phyloP scores from a whole-genome alignment of 2,113 vertebrate genomes.

The Cervus canadensis region DNA sequence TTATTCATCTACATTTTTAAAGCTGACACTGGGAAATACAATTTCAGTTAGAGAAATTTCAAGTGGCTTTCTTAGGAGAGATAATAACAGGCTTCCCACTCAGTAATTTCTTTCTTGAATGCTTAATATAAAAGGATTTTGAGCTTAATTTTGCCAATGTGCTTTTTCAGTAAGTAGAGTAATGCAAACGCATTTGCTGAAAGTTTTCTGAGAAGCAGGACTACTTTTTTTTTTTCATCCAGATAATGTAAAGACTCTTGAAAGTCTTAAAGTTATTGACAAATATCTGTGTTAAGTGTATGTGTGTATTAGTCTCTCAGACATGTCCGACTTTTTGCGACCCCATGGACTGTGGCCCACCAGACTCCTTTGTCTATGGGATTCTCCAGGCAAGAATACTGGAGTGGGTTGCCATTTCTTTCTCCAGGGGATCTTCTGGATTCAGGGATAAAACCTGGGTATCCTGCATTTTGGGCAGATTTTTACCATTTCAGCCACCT shows the following conservation, averaged over 20 bases:
- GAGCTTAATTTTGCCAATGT: conserved; percentile 37
- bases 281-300: not conserved
- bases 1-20: conserved; percentile 41
- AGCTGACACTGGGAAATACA: conserved; percentile 45
- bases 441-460: not conserved
- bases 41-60: conserved; percentile 52
- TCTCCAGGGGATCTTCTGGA: not conserved
- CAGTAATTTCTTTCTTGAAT: conserved; percentile 61
- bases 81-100: conserved; percentile 68
- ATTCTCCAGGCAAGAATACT: not conserved
- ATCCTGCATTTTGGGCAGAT: accelerated
- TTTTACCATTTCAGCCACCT: not conserved
- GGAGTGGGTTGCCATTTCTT: not conserved
- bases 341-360: not conserved
- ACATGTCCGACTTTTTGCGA: not conserved
- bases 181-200: not conserved
- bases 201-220: not conserved
- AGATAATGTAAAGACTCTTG: not conserved
- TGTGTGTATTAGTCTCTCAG: not conserved
- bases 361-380: not conserved
- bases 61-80: conserved; percentile 59
- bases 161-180: conserved; percentile 17
- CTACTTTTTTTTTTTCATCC: not conserved
- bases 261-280: not conserved
- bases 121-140: conserved; percentile 57